Base-by-base conservation (phyloP, 1,140 invertebrate species). In the Andrena cerasifolii region DNA sequence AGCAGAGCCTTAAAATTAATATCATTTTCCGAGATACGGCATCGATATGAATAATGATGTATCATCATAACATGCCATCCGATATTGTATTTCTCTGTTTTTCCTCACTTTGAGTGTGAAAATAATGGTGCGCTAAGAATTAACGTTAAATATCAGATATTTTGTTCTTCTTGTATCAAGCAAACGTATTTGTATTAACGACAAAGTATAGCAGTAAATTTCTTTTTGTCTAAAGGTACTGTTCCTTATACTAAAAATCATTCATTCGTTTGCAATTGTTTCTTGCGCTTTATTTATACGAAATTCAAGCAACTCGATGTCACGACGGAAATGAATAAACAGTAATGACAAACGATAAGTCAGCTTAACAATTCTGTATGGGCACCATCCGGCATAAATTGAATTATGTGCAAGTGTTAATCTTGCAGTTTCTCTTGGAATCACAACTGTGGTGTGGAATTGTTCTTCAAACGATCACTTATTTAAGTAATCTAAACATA, bases 41-140 rank as follows among this genome's bases (percentile, higher is more conserved):
- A 28, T 68, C 31, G 21, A 43, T 61, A 71, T 18, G 21, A 18
- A 59, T 61, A 18, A 40, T 26, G 26, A 51, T 75, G n/a, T 67
- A 56, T 36, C 26, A 72, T 62, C 21, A 62, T 47, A 51, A 14
- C 16, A n/a, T n/a, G n/a, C n/a, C n/a, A n/a, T n/a, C n/a, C n/a
- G n/a, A n/a, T n/a, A n/a, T 10, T 8, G 40, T 71, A 71, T 6
- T 71, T 76, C 40, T 40, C 21, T 58, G 73, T 76, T 65, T 76
- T 76, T 65, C 73, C 14, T 74, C 26, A 53, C 26, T 62, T 40
- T 12, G 8, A 14, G 40, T 14, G 33, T 61, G 8, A 24, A 40
- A 61, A 36, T 56, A 61, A 40, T 40, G n/a, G 18, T 40, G 56
- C 6, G 33, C 33, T 76, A 71, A 26, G 31, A 59, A 43, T 45